Conservation (phyloP, 2,888 invertebrate species). For the Parnassius glacialis region DNA sequence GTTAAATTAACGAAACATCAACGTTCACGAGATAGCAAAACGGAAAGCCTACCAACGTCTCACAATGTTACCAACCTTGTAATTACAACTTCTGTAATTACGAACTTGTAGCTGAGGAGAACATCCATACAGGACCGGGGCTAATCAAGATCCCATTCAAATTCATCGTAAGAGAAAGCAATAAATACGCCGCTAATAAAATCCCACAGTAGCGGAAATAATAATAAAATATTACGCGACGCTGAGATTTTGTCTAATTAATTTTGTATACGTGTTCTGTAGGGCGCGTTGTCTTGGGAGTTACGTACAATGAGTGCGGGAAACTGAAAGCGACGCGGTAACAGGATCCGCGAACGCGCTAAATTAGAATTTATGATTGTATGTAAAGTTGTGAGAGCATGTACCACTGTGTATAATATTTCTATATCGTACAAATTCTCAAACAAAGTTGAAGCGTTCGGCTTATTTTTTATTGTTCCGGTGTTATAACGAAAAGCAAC, state of each 20-base stretch:
- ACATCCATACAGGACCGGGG: constrained; percentile 59
- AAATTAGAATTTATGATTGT: constrained; percentile 81
- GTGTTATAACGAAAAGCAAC: constrained; percentile 12
- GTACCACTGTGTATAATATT: constrained; percentile 50
- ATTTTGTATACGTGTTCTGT: constrained; percentile 74
- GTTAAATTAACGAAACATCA: constrained; percentile 77
- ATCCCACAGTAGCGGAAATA: constrained; percentile 72
- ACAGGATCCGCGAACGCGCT: constrained; percentile 72
- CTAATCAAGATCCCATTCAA: constrained; percentile 75
- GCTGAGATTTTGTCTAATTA: constrained; percentile 78
- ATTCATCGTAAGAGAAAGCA: constrained; percentile 70
- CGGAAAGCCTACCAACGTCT: constrained; percentile 59
- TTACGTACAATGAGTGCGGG: constrained; percentile 72
- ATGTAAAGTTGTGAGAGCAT: constrained; percentile 76
- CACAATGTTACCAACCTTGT: constrained; percentile 66
- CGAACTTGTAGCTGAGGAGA: constrained; percentile 60
- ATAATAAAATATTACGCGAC: constrained; percentile 79
- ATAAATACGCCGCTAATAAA: constrained; percentile 77
- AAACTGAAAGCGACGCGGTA: constrained; percentile 69
- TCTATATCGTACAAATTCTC: constrained; percentile 38
- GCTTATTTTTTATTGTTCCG: constrained; percentile 19
- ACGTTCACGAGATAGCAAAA: constrained; percentile 58
- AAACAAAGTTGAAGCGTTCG: constrained; percentile 44
- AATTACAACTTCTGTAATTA: constrained; percentile 78
- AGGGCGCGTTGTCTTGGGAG: constrained; percentile 77